These are phyloP conservation scores for Drosophila hamatofila DNA, from an alignment of 2,888 invertebrate genomes.

Conservation along the genomic window DNA sequence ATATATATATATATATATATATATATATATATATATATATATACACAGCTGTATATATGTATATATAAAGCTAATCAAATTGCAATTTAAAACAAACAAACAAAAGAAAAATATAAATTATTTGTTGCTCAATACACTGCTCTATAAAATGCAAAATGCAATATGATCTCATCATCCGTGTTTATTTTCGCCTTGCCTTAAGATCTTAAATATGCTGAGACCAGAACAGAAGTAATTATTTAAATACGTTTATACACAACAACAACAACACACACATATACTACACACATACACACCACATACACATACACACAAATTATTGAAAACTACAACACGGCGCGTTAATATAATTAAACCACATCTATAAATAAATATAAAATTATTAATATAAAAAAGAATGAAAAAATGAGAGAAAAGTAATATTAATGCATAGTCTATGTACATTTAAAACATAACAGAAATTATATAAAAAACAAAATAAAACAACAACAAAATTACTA, in stretches of 20 bases:
- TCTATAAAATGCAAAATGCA: slow-evolving; percentile 78
- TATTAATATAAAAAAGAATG: slow-evolving; percentile 30
- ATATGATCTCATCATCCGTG: slow-evolving; percentile 86
- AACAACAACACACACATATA: slow-evolving; percentile 53
- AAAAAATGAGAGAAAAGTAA: slow-evolving; percentile 54
- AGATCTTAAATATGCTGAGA: slow-evolving; percentile 56
- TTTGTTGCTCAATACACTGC: slow-evolving; percentile 67
- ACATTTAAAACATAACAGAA: slow-evolving; percentile 76
- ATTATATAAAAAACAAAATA: slow-evolving; percentile 65
- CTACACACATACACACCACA: slow-evolving; percentile 27
- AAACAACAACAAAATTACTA: slow-evolving; percentile 56
- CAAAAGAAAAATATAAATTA: slow-evolving; percentile 28
- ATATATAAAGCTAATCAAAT: slow-evolving; percentile 13
- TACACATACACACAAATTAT: slow-evolving; percentile 28
- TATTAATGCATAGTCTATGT: slow-evolving; percentile 75
- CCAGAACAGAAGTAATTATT: slow-evolving; percentile 48
- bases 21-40: slow-evolving; percentile 13
- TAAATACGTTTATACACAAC: slow-evolving; percentile 32
- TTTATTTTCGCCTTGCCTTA: slow-evolving; percentile 85
- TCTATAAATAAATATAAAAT: slow-evolving; percentile 66
- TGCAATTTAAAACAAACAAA: slow-evolving; percentile 18
- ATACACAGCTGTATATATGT: not conserved
- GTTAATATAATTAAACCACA: slow-evolving; percentile 61
- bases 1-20: not conserved
- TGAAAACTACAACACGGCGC: slow-evolving; percentile 65